Evolutionary conservation across 2,797 vertebrate genomes (phyloP).

Genomic region (Sebastes reedi): DNA sequence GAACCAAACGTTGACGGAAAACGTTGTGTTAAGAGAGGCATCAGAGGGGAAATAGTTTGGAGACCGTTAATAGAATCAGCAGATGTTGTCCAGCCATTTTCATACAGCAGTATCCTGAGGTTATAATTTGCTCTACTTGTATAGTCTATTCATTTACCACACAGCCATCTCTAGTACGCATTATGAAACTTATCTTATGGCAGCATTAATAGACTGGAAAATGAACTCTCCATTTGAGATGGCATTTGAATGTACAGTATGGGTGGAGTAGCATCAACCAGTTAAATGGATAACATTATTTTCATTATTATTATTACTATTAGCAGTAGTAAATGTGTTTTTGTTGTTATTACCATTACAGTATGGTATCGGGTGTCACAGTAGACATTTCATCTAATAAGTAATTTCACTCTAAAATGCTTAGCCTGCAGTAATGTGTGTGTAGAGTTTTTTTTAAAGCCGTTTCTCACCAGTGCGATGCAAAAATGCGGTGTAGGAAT

Average conservation of each 20-base stretch:
- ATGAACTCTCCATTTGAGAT: slow-evolving; percentile 32
- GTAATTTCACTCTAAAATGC: background rate
- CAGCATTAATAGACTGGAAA: slow-evolving; percentile 46
- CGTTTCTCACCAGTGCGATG: too few relatives aligned
- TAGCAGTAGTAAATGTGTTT: background rate
- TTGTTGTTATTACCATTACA: background rate
- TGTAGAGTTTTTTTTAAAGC: background rate
- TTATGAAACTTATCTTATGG: slow-evolving; percentile 43
- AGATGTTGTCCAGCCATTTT: slow-evolving; percentile 47
- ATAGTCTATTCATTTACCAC: slow-evolving; percentile 26
- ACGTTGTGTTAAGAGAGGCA: background rate
- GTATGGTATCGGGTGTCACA: background rate
- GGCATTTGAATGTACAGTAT: slow-evolving; percentile 23
- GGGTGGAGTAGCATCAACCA: background rate
- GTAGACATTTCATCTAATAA: background rate
- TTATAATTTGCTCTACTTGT: slow-evolving; percentile 44
- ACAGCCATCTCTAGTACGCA: slow-evolving; percentile 15
- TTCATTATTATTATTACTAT: background rate
- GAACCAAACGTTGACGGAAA: slow-evolving; percentile 24
- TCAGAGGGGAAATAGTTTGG: slow-evolving; percentile 31
- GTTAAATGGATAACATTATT: slow-evolving; percentile 21
- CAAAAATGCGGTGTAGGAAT: too few relatives aligned
- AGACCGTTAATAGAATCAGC: slow-evolving; percentile 37
- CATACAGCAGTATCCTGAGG: slow-evolving; percentile 28
- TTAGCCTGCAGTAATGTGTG: background rate